Base-by-base conservation (phyloP, 1,140 invertebrate genomes). In the Mylabris phalerata region DNA sequence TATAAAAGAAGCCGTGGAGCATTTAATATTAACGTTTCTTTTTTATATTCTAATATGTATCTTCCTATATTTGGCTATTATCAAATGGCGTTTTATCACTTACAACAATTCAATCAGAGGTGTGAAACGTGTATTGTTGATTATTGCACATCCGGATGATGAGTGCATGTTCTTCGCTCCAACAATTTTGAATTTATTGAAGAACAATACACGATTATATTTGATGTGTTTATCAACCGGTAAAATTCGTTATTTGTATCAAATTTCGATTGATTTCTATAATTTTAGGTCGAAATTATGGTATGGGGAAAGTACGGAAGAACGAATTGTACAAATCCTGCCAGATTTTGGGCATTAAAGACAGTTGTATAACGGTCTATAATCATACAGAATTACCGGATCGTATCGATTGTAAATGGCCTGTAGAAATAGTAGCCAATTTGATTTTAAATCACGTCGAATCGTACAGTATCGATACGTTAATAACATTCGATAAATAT, bases 131-230 rank as follows among this genome's bases (percentile, higher is more conserved):
- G 80, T 94, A 40, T 73, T 98, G 11, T 72, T 98, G 39, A 83
- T 97, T 0, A 91, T 83, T 9, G 93, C 95, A 24, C 96, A 98
- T 80, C 96, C 96, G 6, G 95, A 98, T 75, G 93, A 95, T 71
- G 95, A 98, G 74, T 93, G 91, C 61, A 98, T 98, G 95, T 98
- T 98, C 75, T 98, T 98, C 75, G 92, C 92, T 0, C 96, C 95
- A 5, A 84, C 92, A 19, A 85, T 98, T 57, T 79, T 92, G 59
- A 82, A 80, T 72, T 80, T 85, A 40, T 75, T 74, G n/a, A 83
- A 79, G 66, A 79, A 78, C 62, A 79, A 76, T 64, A 85, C 76
- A 65, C 77, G 81, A 64, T 79, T 96, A 44, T 88, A 89, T 73
- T 63, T 98, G 24, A 77, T 98, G 13, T 98, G 94, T 75, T 77